These are phyloP conservation scores for Protobothrops mucrosquamatus DNA, from an alignment of 2,113 vertebrate genomes.

Conservation along the genomic window DNA sequence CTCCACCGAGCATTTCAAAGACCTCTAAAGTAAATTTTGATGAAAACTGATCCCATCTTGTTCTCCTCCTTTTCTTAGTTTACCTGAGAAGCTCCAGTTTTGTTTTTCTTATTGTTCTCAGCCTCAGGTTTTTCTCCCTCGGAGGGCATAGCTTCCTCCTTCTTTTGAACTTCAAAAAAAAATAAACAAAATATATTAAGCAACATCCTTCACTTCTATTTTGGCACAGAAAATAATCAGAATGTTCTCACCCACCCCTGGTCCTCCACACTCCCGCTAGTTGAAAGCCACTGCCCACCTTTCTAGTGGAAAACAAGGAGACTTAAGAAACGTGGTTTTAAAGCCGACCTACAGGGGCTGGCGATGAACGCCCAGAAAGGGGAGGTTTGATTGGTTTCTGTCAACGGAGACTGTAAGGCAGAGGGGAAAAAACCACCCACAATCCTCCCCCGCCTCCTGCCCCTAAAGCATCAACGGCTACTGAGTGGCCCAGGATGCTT, in stretches of 20 bases:
- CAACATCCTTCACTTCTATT: slow-evolving; percentile 47
- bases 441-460: slow-evolving; percentile 74
- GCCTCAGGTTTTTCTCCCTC: slow-evolving; percentile 94
- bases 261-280: slow-evolving; percentile 28
- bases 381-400: slow-evolving; percentile 74
- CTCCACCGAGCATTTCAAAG: neutral
- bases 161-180: slow-evolving; percentile 87
- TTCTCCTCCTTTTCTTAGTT: slow-evolving; percentile 42
- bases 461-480: slow-evolving; percentile 72
- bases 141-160: slow-evolving; percentile 94
- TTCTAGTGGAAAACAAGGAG: slow-evolving; percentile 53
- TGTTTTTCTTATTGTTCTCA: slow-evolving; percentile 88
- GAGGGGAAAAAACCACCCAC: slow-evolving; percentile 65
- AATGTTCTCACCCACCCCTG: slow-evolving; percentile 32
- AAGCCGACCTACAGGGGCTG: slow-evolving; percentile 79
- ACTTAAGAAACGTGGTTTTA: slow-evolving; percentile 77
- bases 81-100: slow-evolving; percentile 97
- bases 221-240: slow-evolving; percentile 33
- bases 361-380: slow-evolving; percentile 77
- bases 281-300: slow-evolving; percentile 43
- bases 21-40: neutral
- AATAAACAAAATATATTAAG: slow-evolving; percentile 65
- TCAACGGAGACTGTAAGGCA: slow-evolving; percentile 70
- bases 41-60: neutral
- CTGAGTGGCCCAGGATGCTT: slow-evolving; percentile 66